Evolutionary conservation across 2,797 vertebrate genomes (phyloP).

Genomic region (Syngnathus rostellatus): DNA sequence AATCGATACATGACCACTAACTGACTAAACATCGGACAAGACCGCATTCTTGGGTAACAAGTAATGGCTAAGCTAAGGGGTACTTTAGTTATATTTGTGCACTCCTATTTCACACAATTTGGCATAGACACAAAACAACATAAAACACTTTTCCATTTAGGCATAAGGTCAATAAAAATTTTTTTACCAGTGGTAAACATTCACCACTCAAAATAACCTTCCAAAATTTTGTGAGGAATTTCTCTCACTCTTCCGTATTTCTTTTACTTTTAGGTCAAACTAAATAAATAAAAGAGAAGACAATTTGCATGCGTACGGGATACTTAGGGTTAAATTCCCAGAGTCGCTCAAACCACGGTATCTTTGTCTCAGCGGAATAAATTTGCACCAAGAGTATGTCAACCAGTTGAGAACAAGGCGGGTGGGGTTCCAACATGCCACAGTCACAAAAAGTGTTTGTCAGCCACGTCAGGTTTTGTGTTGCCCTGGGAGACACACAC

Average conservation of each 20-base stretch:
- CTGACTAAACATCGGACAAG: too few relatives aligned
- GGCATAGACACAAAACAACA: too few relatives aligned
- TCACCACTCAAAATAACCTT: too few relatives aligned
- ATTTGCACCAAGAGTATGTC: conserved; percentile 28
- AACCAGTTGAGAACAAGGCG: conserved; percentile 30
- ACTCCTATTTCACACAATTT: too few relatives aligned
- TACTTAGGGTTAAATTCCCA: not conserved
- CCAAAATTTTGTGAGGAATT: not conserved
- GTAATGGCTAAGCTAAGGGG: too few relatives aligned
- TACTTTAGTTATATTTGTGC: too few relatives aligned
- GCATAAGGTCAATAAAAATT: not conserved
- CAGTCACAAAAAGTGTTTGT: conserved; percentile 51
- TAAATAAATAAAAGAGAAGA: not conserved
- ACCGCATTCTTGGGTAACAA: too few relatives aligned
- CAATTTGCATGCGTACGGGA: conserved; percentile 1
- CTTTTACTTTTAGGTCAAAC: not conserved
- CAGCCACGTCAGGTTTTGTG: conserved; percentile 47
- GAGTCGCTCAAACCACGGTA: not conserved
- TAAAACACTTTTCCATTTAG: too few relatives aligned
- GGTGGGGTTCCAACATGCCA: conserved; percentile 18
- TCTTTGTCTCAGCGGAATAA: conserved; percentile 13
- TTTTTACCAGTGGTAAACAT: not conserved
- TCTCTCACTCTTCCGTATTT: not conserved
- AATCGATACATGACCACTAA: too few relatives aligned
- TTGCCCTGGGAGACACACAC: conserved; percentile 43